These are phyloP conservation scores for Meiosimyza decipiens DNA, from an alignment of 2,888 invertebrate genomes.

Conservation along the genomic window DNA sequence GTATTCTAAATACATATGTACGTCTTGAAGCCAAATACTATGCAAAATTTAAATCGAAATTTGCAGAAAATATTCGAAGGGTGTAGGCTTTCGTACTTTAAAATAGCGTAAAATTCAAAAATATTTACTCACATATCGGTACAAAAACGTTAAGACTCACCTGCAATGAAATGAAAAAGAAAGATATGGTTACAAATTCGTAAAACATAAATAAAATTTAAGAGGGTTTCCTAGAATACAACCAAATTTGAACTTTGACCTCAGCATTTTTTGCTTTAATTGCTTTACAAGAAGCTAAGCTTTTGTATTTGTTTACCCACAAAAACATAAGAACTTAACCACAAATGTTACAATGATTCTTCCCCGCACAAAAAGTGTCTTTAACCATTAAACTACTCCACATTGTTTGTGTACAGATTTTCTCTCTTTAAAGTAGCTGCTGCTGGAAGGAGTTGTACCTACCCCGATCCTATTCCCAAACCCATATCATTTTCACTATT, in stretches of 20 bases:
- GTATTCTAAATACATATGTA: too few relatives aligned
- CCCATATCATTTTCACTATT: neutral
- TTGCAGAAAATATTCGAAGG: too few relatives aligned
- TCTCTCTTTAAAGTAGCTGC: conserved; percentile 20
- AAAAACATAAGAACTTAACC: neutral
- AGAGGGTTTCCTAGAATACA: neutral
- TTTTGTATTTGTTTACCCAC: too few relatives aligned
- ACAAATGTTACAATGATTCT: conserved; percentile 13
- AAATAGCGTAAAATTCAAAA: neutral
- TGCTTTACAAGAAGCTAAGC: too few relatives aligned
- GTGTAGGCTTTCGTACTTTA: too few relatives aligned
- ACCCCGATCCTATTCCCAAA: too few relatives aligned
- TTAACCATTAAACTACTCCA: conserved; percentile 42
- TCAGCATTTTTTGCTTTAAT: neutral
- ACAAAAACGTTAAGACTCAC: conserved; percentile 28
- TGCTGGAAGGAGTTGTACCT: neutral
- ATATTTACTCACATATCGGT: neutral
- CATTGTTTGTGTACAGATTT: conserved; percentile 37
- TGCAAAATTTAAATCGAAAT: too few relatives aligned
- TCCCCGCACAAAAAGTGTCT: conserved; percentile 35
- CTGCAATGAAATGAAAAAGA: conserved; percentile 34
- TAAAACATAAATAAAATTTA: conserved; percentile 23
- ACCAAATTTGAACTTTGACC: conserved; percentile 29
- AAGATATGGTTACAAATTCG: neutral
- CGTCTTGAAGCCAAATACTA: too few relatives aligned